Base-by-base conservation (phyloP, 2,888 invertebrate species). In the Dinocampus coccinellae region DNA sequence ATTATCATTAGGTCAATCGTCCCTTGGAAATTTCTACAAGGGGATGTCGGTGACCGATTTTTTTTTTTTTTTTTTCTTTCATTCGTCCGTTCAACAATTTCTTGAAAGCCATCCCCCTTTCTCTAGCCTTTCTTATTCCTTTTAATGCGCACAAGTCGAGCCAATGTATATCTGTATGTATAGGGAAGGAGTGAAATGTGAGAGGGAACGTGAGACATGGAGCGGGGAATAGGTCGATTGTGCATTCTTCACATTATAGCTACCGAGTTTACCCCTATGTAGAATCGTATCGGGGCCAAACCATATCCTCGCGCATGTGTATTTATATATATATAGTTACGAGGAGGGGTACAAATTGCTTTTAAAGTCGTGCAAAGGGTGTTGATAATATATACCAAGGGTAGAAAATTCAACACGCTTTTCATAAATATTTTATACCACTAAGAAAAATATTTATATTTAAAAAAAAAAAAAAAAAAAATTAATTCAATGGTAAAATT, bases 31-130 rank as follows among this genome's bases (percentile, higher is more conserved):
- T 16, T 39, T 47, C 26, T 57, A 57, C 9, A 26, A 62, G 22
- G 58, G 16, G 42, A 36, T 57, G 24, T 26, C 58, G 42, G 20
- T 69, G 55, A 69, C 69, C 55, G 62, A 69, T 62, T 62, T 63
- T 55, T 62, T 63, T 52, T 13, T n/a, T n/a, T n/a, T n/a, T n/a
- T n/a, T n/a, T n/a, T n/a, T n/a, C n/a, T n/a, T n/a, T n/a, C n/a
- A 26, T 69, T 29, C 33, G 4, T 34, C 42, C 55, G 55, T 22
- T 63, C 39, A 69, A 57, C 26, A 29, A 63, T 55, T 69, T 26
- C 36, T 24, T 62, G 42, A 47, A 62, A 42, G 39, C 34, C 62
- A 62, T 26, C 62, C 57, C 10, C 47, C 10, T 6, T 16, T 3
- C n/a, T n/a, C n/a, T n/a, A n/a, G n/a, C n/a, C n/a, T n/a, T n/a